These are phyloP conservation scores for Petrolisthes cinctipes DNA, from an alignment of 2,888 invertebrate species.

Conservation along the genomic window DNA sequence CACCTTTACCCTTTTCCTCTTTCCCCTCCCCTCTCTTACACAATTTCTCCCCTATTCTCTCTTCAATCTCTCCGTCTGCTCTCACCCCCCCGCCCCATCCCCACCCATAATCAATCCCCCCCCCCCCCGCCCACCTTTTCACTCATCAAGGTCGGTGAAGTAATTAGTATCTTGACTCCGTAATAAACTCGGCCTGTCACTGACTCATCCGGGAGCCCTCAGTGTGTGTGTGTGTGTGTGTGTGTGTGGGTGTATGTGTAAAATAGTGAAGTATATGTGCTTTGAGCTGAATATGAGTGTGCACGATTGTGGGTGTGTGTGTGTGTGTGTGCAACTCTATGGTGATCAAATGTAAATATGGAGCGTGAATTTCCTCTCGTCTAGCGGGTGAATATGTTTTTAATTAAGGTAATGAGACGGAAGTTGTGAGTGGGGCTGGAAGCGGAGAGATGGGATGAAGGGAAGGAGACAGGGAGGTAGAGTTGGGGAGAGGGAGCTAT, in stretches of 20 bases:
- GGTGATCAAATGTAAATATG: not conserved
- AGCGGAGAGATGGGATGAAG: not conserved
- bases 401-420: conserved; percentile 5
- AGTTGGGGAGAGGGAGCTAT: not conserved
- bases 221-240: conserved; percentile 30
- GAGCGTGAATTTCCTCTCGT: not conserved
- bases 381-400: not conserved
- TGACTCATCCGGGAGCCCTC: not conserved
- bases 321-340: not conserved
- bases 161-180: not conserved
- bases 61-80: too few species aligned
- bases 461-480: not conserved
- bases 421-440: not conserved
- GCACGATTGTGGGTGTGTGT: not conserved
- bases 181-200: conserved; percentile 5
- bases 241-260: not conserved
- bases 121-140: too few species aligned
- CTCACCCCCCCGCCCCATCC: too few species aligned
- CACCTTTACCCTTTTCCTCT: too few species aligned
- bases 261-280: not conserved
- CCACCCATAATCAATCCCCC: too few species aligned
- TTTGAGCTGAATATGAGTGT: not conserved
- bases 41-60: too few species aligned
- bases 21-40: too few species aligned
- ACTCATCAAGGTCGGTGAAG: too few species aligned